phyloP scores from a whole-genome alignment of 1,140 invertebrate genomes.

The Popillia japonica region DNA sequence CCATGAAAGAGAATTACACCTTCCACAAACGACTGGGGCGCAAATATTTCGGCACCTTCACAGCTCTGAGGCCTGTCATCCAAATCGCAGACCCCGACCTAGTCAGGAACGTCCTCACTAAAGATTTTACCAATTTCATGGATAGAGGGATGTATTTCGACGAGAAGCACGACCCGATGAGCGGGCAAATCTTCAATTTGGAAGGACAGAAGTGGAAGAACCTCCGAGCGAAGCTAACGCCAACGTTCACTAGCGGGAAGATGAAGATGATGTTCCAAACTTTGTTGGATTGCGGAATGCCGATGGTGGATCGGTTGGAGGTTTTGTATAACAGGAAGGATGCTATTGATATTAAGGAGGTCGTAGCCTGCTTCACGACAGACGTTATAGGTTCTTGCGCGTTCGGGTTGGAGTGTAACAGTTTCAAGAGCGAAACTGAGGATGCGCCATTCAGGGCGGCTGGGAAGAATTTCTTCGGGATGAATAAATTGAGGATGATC shows the following conservation, averaged over 20 bases:
- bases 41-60: constrained; percentile 44
- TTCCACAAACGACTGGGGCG: constrained; percentile 44
- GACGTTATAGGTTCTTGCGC: constrained; percentile 31
- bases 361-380: constrained; percentile 51
- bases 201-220: constrained; percentile 62
- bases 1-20: constrained; percentile 43
- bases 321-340: constrained; percentile 39
- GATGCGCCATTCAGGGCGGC: background rate
- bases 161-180: constrained; percentile 61
- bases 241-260: constrained; percentile 66
- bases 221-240: constrained; percentile 60
- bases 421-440: background rate
- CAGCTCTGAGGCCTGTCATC: constrained; percentile 43
- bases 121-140: constrained; percentile 63
- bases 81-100: constrained; percentile 61
- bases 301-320: constrained; percentile 27
- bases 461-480: background rate
- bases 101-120: constrained; percentile 60
- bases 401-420: constrained; percentile 9
- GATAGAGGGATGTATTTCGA: constrained; percentile 60
- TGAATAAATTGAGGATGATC: background rate
- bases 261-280: constrained; percentile 66
- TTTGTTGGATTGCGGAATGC: constrained; percentile 55
- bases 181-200: constrained; percentile 62
- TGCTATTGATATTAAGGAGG: constrained; percentile 53